These are phyloP conservation scores for Sinella curviseta DNA, from an alignment of 1,140 invertebrate species.

Conservation along the genomic window DNA sequence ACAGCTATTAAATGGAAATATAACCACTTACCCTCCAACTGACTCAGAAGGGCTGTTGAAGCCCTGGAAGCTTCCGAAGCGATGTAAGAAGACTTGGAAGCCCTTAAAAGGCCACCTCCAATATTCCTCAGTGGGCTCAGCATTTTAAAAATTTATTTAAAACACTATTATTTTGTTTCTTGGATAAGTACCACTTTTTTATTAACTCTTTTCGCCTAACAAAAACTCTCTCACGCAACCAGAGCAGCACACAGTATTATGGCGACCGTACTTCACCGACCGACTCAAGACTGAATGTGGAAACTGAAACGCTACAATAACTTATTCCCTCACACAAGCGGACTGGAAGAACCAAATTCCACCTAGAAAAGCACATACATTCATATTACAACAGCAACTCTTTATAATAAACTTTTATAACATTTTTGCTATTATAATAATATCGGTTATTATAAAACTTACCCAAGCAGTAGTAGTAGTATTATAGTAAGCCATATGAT, in stretches of 20 bases:
- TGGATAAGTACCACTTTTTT: not conserved
- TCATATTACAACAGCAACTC: too few relatives aligned
- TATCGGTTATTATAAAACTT: too few relatives aligned
- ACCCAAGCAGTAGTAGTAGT: too few relatives aligned
- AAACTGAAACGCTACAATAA: not conserved
- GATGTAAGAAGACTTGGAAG: conserved; percentile 36
- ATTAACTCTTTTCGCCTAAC: too few relatives aligned
- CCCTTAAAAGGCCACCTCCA: conserved; percentile 35
- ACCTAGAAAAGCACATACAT: too few relatives aligned
- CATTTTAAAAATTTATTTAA: conserved; percentile 41
- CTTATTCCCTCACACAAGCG: too few relatives aligned
- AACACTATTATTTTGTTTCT: not conserved
- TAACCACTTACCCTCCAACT: conserved; percentile 43
- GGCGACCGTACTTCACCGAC: not conserved
- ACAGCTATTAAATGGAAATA: too few relatives aligned
- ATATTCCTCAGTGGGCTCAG: conserved; percentile 40
- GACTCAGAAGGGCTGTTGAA: conserved; percentile 31
- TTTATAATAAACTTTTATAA: too few relatives aligned
- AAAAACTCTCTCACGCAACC: too few relatives aligned
- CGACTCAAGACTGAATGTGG: not conserved
- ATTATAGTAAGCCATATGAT: too few relatives aligned
- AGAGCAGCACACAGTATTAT: not conserved
- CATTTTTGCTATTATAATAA: too few relatives aligned
- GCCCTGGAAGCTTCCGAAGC: conserved; percentile 35
- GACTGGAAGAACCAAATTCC: too few relatives aligned